Evolutionary conservation across 2,888 invertebrate species (phyloP).

Genomic region (Agrilus biguttatus): DNA sequence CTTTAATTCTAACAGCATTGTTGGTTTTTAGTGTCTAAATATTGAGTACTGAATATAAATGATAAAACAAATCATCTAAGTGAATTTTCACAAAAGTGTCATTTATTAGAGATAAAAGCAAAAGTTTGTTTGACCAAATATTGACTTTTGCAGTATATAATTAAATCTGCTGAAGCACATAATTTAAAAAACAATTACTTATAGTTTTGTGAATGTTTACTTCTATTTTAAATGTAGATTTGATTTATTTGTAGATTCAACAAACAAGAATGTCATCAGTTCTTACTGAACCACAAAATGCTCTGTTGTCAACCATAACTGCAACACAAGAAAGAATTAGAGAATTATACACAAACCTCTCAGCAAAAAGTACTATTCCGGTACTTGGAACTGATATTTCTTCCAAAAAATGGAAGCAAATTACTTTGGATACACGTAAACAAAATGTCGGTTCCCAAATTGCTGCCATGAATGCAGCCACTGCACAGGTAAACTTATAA

Average conservation of each 20-base stretch:
- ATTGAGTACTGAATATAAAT: no score
- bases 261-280: slow-evolving; percentile 76
- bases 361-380: slow-evolving; percentile 43
- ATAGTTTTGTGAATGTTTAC: background rate
- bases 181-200: background rate
- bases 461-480: slow-evolving; percentile 98
- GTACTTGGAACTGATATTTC: slow-evolving; percentile 72
- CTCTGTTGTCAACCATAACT: slow-evolving; percentile 79
- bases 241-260: slow-evolving; percentile 42
- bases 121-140: background rate
- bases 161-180: background rate
- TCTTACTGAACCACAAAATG: slow-evolving; percentile 82
- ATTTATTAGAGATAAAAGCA: background rate
- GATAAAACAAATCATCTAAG: no score
- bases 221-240: background rate
- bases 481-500: slow-evolving; percentile 62
- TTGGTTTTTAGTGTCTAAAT: no score
- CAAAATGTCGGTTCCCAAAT: slow-evolving; percentile 95
- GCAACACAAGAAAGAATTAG: slow-evolving; percentile 79
- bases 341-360: slow-evolving; percentile 61
- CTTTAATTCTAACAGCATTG: no score
- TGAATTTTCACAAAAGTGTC: no score
- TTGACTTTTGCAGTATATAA: background rate
- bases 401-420: slow-evolving; percentile 87
- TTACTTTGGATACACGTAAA: slow-evolving; percentile 84